These are phyloP conservation scores for Drosophila glabriapex DNA, from an alignment of 2,888 invertebrate genomes.

Conservation along the genomic window DNA sequence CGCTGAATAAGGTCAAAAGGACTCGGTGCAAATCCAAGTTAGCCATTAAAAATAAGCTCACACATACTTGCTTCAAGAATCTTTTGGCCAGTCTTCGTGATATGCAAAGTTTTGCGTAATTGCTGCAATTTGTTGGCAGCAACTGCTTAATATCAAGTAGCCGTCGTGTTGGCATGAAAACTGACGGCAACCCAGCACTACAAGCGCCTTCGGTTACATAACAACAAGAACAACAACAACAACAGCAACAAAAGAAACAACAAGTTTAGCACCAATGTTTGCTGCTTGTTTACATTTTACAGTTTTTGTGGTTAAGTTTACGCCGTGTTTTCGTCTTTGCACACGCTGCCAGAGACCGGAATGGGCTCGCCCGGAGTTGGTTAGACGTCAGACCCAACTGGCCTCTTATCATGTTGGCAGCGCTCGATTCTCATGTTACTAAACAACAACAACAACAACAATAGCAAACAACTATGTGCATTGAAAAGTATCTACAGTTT, in stretches of 20 bases:
- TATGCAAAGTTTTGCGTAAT: conserved; percentile 46
- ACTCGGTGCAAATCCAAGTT: background rate
- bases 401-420: conserved; percentile 72
- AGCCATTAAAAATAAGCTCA: background rate
- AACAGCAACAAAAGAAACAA: conserved; percentile 15
- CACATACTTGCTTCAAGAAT: conserved; percentile 1
- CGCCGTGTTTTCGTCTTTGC: conserved; percentile 51
- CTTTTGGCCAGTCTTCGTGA: conserved; percentile 21
- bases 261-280: conserved; percentile 41
- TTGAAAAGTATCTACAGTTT: conserved; percentile 46
- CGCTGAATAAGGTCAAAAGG: background rate
- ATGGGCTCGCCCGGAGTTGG: conserved; percentile 1
- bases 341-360: conserved; percentile 29
- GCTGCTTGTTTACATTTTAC: conserved; percentile 67
- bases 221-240: conserved; percentile 18
- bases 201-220: conserved; percentile 45
- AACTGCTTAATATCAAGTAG: conserved; percentile 63
- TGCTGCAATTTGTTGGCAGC: conserved; percentile 46
- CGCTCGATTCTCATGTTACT: conserved; percentile 53
- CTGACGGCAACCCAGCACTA: conserved; percentile 30
- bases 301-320: conserved; percentile 67
- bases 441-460: conserved; percentile 21
- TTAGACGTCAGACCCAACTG: conserved; percentile 20
- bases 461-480: conserved; percentile 17
- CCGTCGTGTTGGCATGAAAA: conserved; percentile 52